Base-by-base conservation (phyloP, 2,113 vertebrate genomes). In the Pelmatolapia mariae region DNA sequence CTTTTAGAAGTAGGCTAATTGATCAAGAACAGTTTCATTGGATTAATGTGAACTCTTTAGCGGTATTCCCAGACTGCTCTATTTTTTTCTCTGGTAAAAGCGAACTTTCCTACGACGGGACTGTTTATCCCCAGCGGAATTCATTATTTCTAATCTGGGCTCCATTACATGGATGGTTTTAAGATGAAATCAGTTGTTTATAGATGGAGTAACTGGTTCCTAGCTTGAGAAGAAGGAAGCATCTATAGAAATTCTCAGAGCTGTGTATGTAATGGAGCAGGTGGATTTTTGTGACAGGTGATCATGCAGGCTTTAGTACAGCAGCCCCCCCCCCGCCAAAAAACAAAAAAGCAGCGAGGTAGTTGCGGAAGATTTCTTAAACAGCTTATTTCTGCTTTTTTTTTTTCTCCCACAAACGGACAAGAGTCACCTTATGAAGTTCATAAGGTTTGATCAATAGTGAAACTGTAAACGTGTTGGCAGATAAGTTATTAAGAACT, bases 71-170 rank as follows among this genome's bases (percentile, higher is more conserved):
- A 61, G 16, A n/a, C 43, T 33, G 36, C 19, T 76, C 33, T 24
- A 2, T 6, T 76, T 19, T 80, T 87, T n/a, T 31, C 29, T 54
- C 3, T 38, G 36, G 45, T 6, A 4, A 68, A 85, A 26, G 54
- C 26, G 24, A 29, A 36, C 78, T 38, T 53, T 31, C 19, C 15
- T 4, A 6, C 22, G n/a, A 52, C 53, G 4, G 15, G 57, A 16
- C 19, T 88, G 89, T 91, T 93, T 91, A 92, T 92, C 88, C 91
- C 76, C 81, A 29, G 4, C 6, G 91, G 91, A 43, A 80, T 86
- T 76, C 10, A 18, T 36, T 38, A 68, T 47, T 57, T 79, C 26
- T 83, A 83, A 86, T 89, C 84, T 82, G 68, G 29, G 63, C 61
- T 66, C 31, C 33, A 66, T 50, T 38, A 7, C n/a, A 5, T 31